Percentiles rank a stretch among this genome's conserved stretches.
These are phyloP conservation scores for Iphiclides podalirius DNA, from an alignment of 2,888 invertebrate genomes.

Conservation along the genomic window DNA sequence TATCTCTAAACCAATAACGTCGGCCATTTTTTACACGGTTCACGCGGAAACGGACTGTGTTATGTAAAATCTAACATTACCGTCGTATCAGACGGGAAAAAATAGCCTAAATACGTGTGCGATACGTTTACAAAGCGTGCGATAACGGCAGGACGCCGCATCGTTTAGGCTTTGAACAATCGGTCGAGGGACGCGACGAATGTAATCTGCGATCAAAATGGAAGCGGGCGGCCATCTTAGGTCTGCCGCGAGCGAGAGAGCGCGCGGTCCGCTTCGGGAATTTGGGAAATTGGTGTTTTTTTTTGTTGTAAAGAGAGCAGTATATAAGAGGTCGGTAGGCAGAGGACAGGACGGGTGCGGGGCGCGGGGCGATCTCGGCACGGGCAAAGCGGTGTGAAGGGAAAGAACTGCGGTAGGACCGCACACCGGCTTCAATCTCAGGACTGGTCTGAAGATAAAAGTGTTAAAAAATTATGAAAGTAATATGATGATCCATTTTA, in stretches of 20 bases:
- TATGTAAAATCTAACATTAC: slow-evolving; percentile 42
- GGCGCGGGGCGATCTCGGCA: slow-evolving; percentile 65
- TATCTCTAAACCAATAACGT: slow-evolving; percentile 24
- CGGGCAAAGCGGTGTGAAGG: slow-evolving; percentile 78
- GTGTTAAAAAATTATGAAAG: slow-evolving; percentile 34
- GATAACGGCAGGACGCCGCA: slow-evolving; percentile 55
- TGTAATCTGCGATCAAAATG: slow-evolving; percentile 79
- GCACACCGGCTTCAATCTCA: slow-evolving; percentile 39
- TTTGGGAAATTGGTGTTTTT: slow-evolving; percentile 78
- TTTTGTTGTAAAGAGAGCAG: slow-evolving; percentile 79
- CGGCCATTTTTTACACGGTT: slow-evolving; percentile 23
- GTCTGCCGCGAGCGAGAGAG: slow-evolving; percentile 73
- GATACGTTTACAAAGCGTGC: slow-evolving; percentile 61
- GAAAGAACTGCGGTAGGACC: slow-evolving; percentile 61
- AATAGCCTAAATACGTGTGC: slow-evolving; percentile 75
- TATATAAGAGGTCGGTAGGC: slow-evolving; percentile 77
- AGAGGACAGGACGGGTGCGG: slow-evolving; percentile 57
- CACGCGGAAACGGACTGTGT: slow-evolving; percentile 35
- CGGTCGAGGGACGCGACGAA: slow-evolving; percentile 57
- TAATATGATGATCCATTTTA: no score
- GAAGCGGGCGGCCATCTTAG: slow-evolving; percentile 77
- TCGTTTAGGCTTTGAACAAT: slow-evolving; percentile 70
- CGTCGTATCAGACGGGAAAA: slow-evolving; percentile 70
- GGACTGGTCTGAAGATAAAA: slow-evolving; percentile 49
- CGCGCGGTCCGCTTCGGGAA: slow-evolving; percentile 72